phyloP scores from a whole-genome alignment of 2,888 invertebrate species.

The Tipula confusa region DNA sequence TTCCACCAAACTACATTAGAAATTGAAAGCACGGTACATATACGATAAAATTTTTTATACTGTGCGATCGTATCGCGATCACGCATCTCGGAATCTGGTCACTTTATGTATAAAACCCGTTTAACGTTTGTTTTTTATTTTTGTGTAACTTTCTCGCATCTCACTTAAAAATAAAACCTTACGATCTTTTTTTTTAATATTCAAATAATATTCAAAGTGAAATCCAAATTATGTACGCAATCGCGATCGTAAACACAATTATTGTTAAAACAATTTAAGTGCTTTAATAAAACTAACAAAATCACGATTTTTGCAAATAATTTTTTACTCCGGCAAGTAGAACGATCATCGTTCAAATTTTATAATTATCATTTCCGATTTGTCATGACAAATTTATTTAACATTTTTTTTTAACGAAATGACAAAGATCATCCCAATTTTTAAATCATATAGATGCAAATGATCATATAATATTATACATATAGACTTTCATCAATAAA shows the following conservation, averaged over 20 bases:
- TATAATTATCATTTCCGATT: background rate
- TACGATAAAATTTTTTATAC: background rate
- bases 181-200: too few species aligned
- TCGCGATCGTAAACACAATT: background rate
- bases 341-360: background rate
- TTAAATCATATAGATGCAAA: background rate
- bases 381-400: background rate
- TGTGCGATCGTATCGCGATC: background rate
- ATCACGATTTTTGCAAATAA: background rate
- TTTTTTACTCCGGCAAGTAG: background rate
- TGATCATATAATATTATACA: background rate
- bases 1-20: background rate
- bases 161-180: background rate
- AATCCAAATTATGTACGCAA: background rate
- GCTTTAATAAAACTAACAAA: background rate
- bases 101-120: background rate
- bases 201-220: background rate
- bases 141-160: background rate
- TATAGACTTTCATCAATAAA: background rate
- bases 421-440: too few species aligned
- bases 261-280: background rate
- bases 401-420: background rate
- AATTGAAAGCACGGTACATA: background rate
- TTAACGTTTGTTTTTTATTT: too few species aligned
- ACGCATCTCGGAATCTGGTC: background rate